Evolutionary conservation across 2,113 vertebrate species (phyloP).

Genomic region (Mionectes macconnelli): DNA sequence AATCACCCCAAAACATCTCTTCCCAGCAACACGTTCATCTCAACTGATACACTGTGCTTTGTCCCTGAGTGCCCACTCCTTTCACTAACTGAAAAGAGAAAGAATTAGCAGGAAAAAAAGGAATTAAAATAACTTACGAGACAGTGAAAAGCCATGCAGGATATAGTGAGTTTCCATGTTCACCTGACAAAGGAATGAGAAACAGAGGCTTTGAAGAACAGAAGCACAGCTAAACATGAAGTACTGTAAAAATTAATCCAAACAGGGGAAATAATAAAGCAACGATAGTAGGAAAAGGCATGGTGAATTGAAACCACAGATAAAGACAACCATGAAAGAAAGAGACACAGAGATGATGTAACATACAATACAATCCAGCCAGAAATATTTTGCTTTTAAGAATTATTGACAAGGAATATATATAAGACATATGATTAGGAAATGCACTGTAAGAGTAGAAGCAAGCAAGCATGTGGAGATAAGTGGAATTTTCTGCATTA

Average conservation of each 20-base stretch:
- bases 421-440: background rate
- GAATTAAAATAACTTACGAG: background rate
- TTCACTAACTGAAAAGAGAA: background rate
- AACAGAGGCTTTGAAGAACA: background rate
- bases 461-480: background rate
- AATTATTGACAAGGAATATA: background rate
- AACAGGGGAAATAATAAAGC: background rate
- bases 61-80: background rate
- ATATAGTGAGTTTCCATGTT: background rate
- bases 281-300: background rate
- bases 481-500: background rate
- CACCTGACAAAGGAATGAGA: background rate
- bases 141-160: background rate
- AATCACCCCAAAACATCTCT: background rate
- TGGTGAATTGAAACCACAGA: background rate
- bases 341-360: background rate
- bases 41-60: background rate
- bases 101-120: background rate
- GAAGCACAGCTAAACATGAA: background rate
- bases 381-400: background rate
- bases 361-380: background rate
- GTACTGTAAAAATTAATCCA: background rate
- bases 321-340: background rate
- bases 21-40: background rate
- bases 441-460: background rate